These are phyloP conservation scores for Aurelia sp. DNA, from an alignment of 30 jellyfish, hydroid and myxozoan genomes.

Conservation along the genomic window DNA sequence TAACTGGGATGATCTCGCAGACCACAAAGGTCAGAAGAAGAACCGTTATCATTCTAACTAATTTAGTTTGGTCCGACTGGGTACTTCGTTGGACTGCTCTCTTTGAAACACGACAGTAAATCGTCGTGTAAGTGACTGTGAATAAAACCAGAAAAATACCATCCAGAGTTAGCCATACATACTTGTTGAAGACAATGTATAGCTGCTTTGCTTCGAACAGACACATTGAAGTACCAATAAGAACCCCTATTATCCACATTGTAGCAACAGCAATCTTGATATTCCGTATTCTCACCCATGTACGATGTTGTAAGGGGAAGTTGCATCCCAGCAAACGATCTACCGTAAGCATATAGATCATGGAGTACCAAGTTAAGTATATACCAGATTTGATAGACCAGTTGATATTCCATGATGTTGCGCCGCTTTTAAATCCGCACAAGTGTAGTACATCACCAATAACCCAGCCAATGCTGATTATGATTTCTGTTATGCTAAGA, in stretches of 20 bases:
- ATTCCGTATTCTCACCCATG: background rate
- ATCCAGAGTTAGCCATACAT: constrained; percentile 2
- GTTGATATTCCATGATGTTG: background rate
- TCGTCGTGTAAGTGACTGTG: constrained; percentile 7
- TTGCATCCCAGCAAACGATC: constrained; percentile 46
- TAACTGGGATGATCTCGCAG: background rate
- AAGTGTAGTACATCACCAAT: background rate
- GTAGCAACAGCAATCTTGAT: constrained; percentile 1
- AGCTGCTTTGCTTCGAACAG: constrained; percentile 1
- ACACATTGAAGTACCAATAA: background rate
- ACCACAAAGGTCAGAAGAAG: constrained; percentile 2
- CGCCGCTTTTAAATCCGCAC: background rate
- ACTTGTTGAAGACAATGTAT: background rate
- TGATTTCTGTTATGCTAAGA: constrained; percentile 11
- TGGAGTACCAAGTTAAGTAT: constrained; percentile 34
- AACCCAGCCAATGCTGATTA: constrained; percentile 17
- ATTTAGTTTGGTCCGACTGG: constrained; percentile 2
- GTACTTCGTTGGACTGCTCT: background rate
- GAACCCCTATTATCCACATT: constrained; percentile 7
- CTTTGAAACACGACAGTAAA: background rate
- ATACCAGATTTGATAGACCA: background rate
- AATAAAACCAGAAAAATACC: constrained; percentile 9
- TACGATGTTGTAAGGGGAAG: constrained; percentile 28
- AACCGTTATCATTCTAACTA: background rate
- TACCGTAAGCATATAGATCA: constrained; percentile 17